Percentiles rank a stretch among this genome's conserved stretches.
Evolutionary conservation across 2,797 vertebrate species (phyloP).

Genomic region (Sus cebifrons): DNA sequence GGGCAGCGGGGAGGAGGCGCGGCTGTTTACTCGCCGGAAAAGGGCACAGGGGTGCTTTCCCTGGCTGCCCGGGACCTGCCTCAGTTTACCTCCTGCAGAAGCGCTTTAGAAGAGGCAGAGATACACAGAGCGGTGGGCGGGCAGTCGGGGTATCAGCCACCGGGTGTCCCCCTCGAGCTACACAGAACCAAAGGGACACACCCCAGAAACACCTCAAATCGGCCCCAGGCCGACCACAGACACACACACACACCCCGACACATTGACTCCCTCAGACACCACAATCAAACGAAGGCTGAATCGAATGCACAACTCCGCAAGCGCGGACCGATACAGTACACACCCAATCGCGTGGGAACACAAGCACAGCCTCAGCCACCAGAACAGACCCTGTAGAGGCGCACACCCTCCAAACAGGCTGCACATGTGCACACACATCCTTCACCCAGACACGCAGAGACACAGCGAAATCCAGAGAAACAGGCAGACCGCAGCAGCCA

Average conservation of each 20-base stretch:
- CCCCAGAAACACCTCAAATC: constrained; percentile 42
- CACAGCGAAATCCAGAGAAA: constrained; percentile 48
- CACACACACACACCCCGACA: not conserved
- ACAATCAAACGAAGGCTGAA: constrained; percentile 14
- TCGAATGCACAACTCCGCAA: constrained; percentile 2
- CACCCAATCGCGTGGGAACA: constrained; percentile 20
- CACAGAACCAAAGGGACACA: constrained; percentile 43
- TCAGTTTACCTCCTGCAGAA: constrained; percentile 76
- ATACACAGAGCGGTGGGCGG: not conserved
- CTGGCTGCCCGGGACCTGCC: not conserved
- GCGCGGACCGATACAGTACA: not conserved
- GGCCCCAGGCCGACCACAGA: not conserved
- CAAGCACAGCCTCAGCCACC: not conserved
- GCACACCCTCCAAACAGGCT: constrained; percentile 22
- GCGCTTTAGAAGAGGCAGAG: not conserved
- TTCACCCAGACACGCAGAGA: constrained; percentile 56
- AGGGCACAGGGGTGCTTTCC: constrained; percentile 45
- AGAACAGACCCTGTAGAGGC: not conserved
- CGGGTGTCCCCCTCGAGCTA: not conserved
- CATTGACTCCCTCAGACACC: not conserved
- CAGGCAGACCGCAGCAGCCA: constrained; percentile 53
- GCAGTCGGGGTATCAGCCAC: not conserved
- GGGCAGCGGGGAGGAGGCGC: constrained; percentile 70
- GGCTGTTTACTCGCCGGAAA: constrained; percentile 79
- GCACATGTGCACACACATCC: constrained; percentile 67